A percentile compares a stretch with the other conserved stretches of the same genome.
Conservation (phyloP, 1,140 invertebrate species). For the Wasmannia auropunctata region DNA sequence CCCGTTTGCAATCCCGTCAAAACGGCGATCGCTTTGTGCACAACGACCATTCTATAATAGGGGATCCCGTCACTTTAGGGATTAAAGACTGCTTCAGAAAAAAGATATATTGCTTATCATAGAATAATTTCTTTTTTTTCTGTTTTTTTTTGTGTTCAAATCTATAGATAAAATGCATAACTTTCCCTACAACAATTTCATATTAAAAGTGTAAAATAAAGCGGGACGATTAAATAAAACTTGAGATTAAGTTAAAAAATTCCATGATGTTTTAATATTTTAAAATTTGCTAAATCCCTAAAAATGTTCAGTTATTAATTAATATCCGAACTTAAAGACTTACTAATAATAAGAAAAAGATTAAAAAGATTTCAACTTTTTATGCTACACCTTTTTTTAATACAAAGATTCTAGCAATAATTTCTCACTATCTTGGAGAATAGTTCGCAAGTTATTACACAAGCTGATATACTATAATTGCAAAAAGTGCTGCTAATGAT, state of each 20-base stretch:
- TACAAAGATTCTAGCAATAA: background rate
- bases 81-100: background rate
- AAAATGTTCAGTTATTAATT: background rate
- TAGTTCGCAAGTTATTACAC: background rate
- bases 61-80: background rate
- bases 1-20: background rate
- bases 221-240: too few species aligned
- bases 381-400: background rate
- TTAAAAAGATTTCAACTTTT: background rate
- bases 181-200: background rate
- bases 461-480: background rate
- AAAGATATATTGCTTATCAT: background rate
- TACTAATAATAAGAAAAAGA: background rate
- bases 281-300: background rate
- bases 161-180: too few species aligned
- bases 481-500: background rate
- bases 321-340: background rate
- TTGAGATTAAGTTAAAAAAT: background rate
- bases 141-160: too few species aligned
- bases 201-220: background rate
- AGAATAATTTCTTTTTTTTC: background rate
- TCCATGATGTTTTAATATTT: background rate
- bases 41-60: background rate
- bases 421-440: background rate
- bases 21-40: background rate